Conservation (phyloP, 2,888 invertebrate species). For the Microlaimidae sp. region DNA sequence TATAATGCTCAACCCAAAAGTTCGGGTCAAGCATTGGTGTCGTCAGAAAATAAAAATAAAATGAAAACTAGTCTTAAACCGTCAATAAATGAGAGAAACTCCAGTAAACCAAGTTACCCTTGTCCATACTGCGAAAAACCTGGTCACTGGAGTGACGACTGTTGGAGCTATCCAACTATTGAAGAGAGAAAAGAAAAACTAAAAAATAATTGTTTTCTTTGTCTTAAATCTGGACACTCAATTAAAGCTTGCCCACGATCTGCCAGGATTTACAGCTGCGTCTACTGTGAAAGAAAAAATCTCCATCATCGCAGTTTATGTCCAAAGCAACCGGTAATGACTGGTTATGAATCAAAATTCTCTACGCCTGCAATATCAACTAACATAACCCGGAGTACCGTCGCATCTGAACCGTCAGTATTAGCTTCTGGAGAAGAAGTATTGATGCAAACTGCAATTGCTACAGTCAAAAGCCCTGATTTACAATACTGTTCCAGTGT, state of each 20-base stretch:
- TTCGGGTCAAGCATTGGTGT: too few relatives aligned
- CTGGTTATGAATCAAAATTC: not conserved
- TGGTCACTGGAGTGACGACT: not conserved
- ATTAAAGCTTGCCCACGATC: not conserved
- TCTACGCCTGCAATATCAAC: too few relatives aligned
- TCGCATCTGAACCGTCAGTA: not conserved
- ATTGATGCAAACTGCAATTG: not conserved
- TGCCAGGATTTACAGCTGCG: not conserved
- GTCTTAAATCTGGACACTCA: not conserved
- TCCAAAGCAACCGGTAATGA: not conserved
- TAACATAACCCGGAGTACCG: not conserved
- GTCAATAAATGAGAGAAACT: too few relatives aligned
- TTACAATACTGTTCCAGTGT: not conserved
- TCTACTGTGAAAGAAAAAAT: not conserved
- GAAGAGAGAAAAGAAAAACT: not conserved
- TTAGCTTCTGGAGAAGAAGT: not conserved
- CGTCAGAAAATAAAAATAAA: too few relatives aligned
- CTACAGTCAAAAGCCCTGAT: not conserved
- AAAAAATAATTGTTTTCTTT: not conserved
- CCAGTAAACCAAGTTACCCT: too few relatives aligned
- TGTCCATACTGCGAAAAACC: too few relatives aligned
- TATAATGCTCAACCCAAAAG: too few relatives aligned
- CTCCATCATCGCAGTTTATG: not conserved
- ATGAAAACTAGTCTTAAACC: too few relatives aligned
- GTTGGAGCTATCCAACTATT: not conserved